A percentile compares a stretch with the other conserved stretches of the same genome.
Conservation (phyloP, 64 coral and sea anemone species). For the Montipora foliosa region DNA sequence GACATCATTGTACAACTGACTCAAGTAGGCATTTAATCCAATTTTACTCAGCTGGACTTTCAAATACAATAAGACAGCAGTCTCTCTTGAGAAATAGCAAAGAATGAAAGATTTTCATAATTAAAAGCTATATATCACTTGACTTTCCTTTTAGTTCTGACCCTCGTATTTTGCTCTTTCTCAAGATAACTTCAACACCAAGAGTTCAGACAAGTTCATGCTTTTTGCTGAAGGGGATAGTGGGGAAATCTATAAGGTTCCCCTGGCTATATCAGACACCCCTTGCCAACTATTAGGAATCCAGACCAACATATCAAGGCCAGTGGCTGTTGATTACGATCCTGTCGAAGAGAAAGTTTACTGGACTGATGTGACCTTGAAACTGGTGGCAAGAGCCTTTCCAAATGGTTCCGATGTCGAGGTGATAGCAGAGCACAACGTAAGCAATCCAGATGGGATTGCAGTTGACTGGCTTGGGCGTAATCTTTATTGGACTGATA, state of each 20-base stretch:
- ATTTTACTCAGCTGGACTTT: neutral
- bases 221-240: slow-evolving; percentile 30
- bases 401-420: slow-evolving; percentile 50
- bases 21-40: neutral
- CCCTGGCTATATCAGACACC: neutral
- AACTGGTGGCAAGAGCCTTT: slow-evolving; percentile 33
- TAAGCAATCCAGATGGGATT: slow-evolving; percentile 57
- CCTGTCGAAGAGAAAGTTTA: slow-evolving; percentile 51
- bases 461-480: slow-evolving; percentile 63
- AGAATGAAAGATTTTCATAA: neutral
- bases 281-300: slow-evolving; percentile 10
- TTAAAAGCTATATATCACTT: too few relatives aligned
- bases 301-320: slow-evolving; percentile 27
- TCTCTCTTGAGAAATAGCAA: neutral
- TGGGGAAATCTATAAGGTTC: slow-evolving; percentile 48
- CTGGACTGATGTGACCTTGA: slow-evolving; percentile 50
- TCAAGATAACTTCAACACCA: neutral
- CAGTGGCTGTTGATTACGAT: slow-evolving; percentile 61
- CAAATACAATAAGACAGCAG: neutral
- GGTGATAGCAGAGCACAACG: slow-evolving; percentile 9
- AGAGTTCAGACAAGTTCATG: neutral
- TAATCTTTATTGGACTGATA: slow-evolving; percentile 79
- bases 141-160: neutral
- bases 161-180: neutral
- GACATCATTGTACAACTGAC: too few relatives aligned